Base-by-base conservation (phyloP, 2,888 invertebrate genomes). In the Sphaeridia pumilis region DNA sequence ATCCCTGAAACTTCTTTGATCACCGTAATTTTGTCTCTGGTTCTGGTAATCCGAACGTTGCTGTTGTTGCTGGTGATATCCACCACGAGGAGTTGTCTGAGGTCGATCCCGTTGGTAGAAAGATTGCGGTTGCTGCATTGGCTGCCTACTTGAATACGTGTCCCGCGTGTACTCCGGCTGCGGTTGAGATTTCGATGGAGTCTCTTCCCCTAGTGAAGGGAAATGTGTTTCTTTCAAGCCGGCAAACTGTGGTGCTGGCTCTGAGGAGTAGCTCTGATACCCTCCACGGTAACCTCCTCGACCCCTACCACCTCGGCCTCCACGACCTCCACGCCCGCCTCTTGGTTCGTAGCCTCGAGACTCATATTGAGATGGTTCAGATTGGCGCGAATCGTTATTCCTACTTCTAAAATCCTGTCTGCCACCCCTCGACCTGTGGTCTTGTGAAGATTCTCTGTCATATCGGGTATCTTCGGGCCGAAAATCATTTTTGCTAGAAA, bases 221-320 rank as follows among this genome's bases (percentile, higher is more conserved):
- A 52, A 52, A 41, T 52, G 46, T 21, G 38, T 52, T 4, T 46
- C 38, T 27, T 52, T 46, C 22, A 49, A 28, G 4, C 49, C 49
- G 21, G 21, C 49, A 28, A 49, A 49, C 27, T 14, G 28, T 25
- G 20, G 10, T 42, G 21, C 10, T 12, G 38, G 26, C 24, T 38
- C 28, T 28, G 27, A 7, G 10, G 24, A 10, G 21, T 38, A 47
- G 10, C 17, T 17, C 12, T 50, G 34, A 10, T 52, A 12, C 12
- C 31, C 38, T 35, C 56, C 48, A 21, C 44, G 26, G 21, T 47
- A 34, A 42, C 52, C 49, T 21, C 47, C 14, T 25, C 56, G 52
- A 36, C 54, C 47, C 22, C 51, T 28, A 5, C 44, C 47, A 38
- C 51, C 12, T 2, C 42, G 4, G 1, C 46, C 26, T 12, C 48